Evolutionary conservation across 2,113 vertebrate genomes (phyloP), one percentile per base, ranked within the genome.

Genomic region (Brachionichthys hirsutus): DNA sequence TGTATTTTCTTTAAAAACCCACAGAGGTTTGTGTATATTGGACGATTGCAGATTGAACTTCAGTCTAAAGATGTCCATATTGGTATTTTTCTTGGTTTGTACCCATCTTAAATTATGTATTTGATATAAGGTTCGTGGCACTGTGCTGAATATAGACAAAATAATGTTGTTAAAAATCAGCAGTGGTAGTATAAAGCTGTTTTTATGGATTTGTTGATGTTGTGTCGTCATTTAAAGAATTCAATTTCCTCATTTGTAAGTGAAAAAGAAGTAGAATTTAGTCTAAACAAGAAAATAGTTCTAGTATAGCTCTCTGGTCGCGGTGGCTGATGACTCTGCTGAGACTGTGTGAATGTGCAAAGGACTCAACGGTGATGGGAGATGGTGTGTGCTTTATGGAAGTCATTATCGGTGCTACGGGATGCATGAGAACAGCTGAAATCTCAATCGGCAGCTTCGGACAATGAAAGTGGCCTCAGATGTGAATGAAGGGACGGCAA

Each of bases 11-110:
- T 46, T 30, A 0, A 38, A 45, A 53, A 70, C 46, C 4, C 14
- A 61, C 46, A 65, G 20, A 65, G 42, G 3, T 62, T 17, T 71
- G 62, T 57, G 55, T 58, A 54, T 57, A 13, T 67, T 67, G 61
- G 48, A 44, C n/a, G 4, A 12, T 18, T 11, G 19, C 4, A 36
- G 38, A 60, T 47, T 57, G 42, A 41, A 56, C 42, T 40, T 58
- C 18, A 48, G 51, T 19, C 40, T n/a, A 48, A 38, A 62, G 15
- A 53, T 22, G 40, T 49, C 43, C 48, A 56, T 40, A 18, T 17
- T 5, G 11, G 13, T 49, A 38, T 38, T 55, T 60, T 34, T 20
- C 56, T 61, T 40, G 24, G 62, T 19, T 61, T 19, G 12, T 2
- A 1, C 7, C 22, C 36, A 8, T 12, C 16, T 24, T 54, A 6